Evolutionary conservation across 1,140 invertebrate genomes (phyloP), one percentile per base, ranked within the genome.

Genomic region (Drosophila arizonae): DNA sequence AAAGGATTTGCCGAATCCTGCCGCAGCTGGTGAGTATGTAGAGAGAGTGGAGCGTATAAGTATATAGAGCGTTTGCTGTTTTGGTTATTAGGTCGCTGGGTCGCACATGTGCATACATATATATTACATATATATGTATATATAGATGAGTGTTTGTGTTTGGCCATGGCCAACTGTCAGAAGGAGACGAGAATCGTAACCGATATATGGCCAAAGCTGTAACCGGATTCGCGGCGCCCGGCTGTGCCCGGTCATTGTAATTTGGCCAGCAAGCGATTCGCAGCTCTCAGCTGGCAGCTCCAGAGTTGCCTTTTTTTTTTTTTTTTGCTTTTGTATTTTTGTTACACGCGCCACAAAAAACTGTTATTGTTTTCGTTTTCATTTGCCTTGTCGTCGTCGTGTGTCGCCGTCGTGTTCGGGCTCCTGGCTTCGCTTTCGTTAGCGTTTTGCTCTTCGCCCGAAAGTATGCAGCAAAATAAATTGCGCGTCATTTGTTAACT

Each of bases 191-290:
- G 13, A 72, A 52, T 66, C 69, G 62, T 66, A 72, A 58, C 69
- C 69, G 69, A 72, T 65, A 71, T 57, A 46, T 46, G 43, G 24
- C 62, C 54, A 66, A 58, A 45, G 62, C 57, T 72, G 62, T 66
- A 72, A 72, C 36, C 69, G 62, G 62, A 72, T 72, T 72, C 62
- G 36, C 62, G 69, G 69, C 69, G 69, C 69, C 62, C 50, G 66
- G 50, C 57, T 33, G 50, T 15, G 50, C 24, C 33, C 33, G 36
- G 54, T 65, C 54, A 72, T 72, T 72, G 54, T 72, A 58, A 72
- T 66, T 33, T 65, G 52, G 30, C 61, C 69, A 72, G 69, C 62
- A n/a, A 43, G n/a, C 67, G 60, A 30, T 43, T 26, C 64, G 55
- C 28, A 58, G 41, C 41, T 45, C 61, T 9, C 33, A 26, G 21